Evolutionary conservation across 2,113 vertebrate genomes (phyloP).

Genomic region (Indicator maculatus): DNA sequence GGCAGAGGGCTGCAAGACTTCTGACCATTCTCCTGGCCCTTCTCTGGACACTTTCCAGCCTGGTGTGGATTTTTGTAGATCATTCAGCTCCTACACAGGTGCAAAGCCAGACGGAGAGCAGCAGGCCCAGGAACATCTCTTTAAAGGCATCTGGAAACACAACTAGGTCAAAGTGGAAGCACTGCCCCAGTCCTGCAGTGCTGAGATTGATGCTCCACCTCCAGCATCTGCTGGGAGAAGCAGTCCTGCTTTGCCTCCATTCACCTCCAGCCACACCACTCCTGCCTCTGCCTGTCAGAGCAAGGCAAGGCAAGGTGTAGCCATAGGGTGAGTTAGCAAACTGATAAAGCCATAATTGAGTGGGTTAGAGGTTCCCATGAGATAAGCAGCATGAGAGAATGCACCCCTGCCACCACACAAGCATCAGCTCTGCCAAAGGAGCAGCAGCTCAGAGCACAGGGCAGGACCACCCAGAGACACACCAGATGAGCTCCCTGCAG

Average conservation of each 20-base stretch:
- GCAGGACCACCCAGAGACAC: not conserved
- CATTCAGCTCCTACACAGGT: not conserved
- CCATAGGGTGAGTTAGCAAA: not conserved
- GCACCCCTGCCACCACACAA: not conserved
- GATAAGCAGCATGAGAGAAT: not conserved
- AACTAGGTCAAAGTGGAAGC: not conserved
- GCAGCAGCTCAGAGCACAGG: not conserved
- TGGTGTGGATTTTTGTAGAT: not conserved
- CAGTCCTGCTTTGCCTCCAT: not conserved
- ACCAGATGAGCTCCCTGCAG: not conserved
- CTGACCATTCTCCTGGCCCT: no score
- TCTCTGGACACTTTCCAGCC: no score
- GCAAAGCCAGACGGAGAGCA: not conserved
- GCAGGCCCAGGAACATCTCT: not conserved
- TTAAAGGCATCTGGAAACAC: not conserved
- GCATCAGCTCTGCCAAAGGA: not conserved
- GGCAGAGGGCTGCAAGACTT: no score
- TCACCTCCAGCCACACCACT: not conserved
- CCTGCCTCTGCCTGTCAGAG: not conserved
- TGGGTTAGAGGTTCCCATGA: not conserved
- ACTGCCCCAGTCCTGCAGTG: rapidly evolving
- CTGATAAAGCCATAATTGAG: not conserved
- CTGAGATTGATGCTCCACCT: not conserved
- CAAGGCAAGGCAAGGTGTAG: not conserved
- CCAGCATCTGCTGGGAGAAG: not conserved